phyloP scores from a whole-genome alignment of 2,797 vertebrate genomes.

The Pipistrellus pipistrellus region DNA sequence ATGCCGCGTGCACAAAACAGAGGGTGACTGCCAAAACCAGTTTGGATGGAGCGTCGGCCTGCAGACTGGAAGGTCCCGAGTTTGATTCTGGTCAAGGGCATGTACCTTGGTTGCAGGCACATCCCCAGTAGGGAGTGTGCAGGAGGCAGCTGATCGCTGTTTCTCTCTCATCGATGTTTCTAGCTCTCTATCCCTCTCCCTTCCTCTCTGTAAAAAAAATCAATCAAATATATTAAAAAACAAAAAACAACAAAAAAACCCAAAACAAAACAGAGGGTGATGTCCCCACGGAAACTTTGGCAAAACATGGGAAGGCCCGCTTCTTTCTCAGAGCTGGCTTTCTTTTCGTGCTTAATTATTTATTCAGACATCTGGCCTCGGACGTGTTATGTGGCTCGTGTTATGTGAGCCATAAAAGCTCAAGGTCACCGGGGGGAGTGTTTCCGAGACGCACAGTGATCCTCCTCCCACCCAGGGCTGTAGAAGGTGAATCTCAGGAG shows the following conservation, averaged over 20 bases:
- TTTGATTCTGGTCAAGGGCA: no score
- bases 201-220: no score
- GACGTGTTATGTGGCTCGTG: conserved; percentile 70
- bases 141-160: no score
- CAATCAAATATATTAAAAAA: no score
- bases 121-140: no score
- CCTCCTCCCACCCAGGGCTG: conserved; percentile 62
- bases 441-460: conserved; percentile 73
- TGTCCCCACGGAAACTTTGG: neutral
- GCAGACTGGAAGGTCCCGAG: no score
- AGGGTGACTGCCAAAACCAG: neutral
- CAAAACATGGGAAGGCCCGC: neutral
- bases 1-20: neutral
- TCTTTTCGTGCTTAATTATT: conserved; percentile 66
- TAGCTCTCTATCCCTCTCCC: no score
- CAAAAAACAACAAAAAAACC: no score
- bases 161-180: no score
- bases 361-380: conserved; percentile 75
- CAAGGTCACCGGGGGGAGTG: conserved; percentile 75
- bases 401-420: conserved; percentile 66
- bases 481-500: conserved; percentile 81
- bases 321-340: conserved; percentile 57
- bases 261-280: neutral
- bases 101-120: no score
- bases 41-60: no score